phyloP scores from a whole-genome alignment of 2,113 vertebrate species.

The Cebus imitator region DNA sequence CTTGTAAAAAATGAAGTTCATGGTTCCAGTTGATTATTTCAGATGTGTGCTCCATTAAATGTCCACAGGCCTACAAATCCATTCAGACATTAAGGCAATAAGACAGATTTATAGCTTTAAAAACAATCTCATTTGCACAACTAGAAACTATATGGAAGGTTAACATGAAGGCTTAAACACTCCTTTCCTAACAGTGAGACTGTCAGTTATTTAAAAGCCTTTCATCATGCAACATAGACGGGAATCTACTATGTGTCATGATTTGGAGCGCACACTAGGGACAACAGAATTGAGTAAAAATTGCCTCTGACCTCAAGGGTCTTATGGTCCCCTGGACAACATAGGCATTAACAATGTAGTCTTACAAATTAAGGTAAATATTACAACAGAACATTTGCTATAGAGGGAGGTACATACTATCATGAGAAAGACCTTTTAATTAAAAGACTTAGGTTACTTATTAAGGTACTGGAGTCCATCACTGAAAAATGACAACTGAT shows the following conservation, averaged over 20 bases:
- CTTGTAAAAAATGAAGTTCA: slow-evolving; percentile 56
- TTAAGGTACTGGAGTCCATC: neutral
- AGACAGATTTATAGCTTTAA: slow-evolving; percentile 16
- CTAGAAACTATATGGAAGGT: neutral
- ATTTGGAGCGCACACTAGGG: neutral
- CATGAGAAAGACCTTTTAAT: neutral
- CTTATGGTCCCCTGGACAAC: neutral
- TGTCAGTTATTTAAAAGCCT: neutral
- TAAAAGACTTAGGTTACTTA: neutral
- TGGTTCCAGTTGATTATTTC: slow-evolving; percentile 15
- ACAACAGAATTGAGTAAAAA: neutral
- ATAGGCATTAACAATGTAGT: neutral
- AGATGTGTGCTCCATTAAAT: slow-evolving; percentile 25
- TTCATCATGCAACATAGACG: neutral
- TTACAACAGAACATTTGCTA: neutral
- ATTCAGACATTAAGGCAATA: slow-evolving; percentile 1
- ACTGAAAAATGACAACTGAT: neutral
- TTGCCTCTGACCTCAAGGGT: neutral
- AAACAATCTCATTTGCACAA: slow-evolving; percentile 14
- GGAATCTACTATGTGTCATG: neutral
- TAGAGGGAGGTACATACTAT: neutral
- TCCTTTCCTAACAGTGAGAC: neutral
- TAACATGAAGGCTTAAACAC: neutral
- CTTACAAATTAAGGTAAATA: neutral
- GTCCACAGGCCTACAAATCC: neutral